Base-by-base conservation (phyloP, 2,888 invertebrate genomes). In the Andrena hattorfiana region DNA sequence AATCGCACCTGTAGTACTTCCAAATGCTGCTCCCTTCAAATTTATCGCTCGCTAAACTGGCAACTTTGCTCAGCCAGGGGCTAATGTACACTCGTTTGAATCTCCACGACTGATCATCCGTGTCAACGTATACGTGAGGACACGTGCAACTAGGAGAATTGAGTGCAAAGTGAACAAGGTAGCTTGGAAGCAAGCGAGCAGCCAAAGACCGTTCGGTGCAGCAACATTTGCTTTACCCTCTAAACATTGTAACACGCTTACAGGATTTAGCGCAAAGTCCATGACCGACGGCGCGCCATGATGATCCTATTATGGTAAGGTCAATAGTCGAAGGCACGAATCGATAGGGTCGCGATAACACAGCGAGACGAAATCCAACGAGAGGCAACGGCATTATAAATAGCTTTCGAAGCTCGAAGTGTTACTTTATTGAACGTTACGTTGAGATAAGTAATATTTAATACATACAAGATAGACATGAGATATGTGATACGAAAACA, bases 231-330 rank as follows among this genome's bases (percentile, higher is more conserved):
- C 81, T 74, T 66, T 70, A 72, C 69, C 68, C 81, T 80, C 69
- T 79, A 69, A 84, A 82, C 82, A 84, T 48, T 74, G 69, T 81
- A 82, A 82, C 78, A 54, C 62, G 62, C 83, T 81, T 83, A 73
- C 70, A 35, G 73, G 83, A 81, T 77, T 83, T 77, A 71, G 76
- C 49, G 82, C 74, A 80, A 72, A 83, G 77, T 77, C 72, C 77
- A 81, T 80, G 70, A 62, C 71, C 66, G 80, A 73, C 79, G 62
- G 59, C 64, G 79, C 51, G 26, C 51, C 72, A 20, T 62, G 42
- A 35, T 49, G 68, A 82, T 84, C 68, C 78, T 66, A 77, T 83
- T 83, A 76, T 66, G 68, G 49, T 72, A 76, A 60, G 79, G 77
- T 83, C 70, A 51, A 42, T 83, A 73, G 63, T 63, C 72, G 60